These are phyloP conservation scores for Petaurus breviceps DNA, from an alignment of 2,113 vertebrate species.

Conservation along the genomic window DNA sequence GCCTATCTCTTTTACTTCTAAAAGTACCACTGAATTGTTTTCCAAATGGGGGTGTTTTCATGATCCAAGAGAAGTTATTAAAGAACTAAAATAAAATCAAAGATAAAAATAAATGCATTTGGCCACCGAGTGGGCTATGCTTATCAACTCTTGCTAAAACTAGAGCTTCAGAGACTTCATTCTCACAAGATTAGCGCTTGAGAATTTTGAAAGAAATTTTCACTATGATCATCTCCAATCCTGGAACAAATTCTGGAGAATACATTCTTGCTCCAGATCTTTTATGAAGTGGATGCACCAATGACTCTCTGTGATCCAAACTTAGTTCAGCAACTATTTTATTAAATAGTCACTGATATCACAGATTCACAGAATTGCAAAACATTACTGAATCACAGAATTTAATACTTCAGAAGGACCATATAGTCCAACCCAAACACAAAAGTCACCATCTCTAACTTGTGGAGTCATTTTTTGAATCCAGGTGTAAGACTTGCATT, in stretches of 20 bases:
- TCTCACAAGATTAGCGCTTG: background rate
- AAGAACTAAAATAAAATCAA: background rate
- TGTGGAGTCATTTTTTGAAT: background rate
- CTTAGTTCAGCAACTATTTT: background rate
- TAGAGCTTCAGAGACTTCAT: background rate
- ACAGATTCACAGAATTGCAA: background rate
- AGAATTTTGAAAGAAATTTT: background rate
- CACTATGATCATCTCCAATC: background rate
- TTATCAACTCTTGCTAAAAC: background rate
- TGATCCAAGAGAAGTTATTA: background rate
- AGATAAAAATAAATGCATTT: background rate
- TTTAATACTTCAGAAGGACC: background rate
- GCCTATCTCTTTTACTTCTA: background rate
- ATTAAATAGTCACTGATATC: background rate
- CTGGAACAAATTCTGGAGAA: background rate
- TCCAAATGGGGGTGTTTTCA: slow-evolving; percentile 12
- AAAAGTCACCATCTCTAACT: background rate
- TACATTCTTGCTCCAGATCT: background rate
- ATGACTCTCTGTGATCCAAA: background rate
- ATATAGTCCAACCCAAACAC: background rate
- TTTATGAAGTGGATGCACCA: background rate
- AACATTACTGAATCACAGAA: background rate
- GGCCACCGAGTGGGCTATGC: background rate
- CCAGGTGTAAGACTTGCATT: background rate
- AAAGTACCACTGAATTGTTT: background rate